These are phyloP conservation scores for Onychomys leucogaster DNA, from an alignment of 2,797 vertebrate species.

Conservation along the genomic window DNA sequence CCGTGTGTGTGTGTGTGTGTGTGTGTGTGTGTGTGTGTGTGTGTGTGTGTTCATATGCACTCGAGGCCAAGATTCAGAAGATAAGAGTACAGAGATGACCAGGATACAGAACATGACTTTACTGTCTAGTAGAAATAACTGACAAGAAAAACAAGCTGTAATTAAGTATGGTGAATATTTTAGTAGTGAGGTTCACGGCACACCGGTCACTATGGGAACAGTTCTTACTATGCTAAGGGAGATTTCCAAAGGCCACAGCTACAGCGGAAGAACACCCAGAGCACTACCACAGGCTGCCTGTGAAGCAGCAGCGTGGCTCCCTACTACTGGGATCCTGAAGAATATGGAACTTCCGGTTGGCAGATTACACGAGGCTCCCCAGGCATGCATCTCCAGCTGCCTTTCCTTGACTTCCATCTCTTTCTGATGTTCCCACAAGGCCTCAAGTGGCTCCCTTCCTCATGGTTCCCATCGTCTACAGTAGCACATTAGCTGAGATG, in stretches of 20 bases:
- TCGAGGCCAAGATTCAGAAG: neutral
- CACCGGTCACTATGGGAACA: neutral
- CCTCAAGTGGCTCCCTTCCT: neutral
- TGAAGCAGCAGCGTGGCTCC: neutral
- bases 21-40: neutral
- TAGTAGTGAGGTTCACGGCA: neutral
- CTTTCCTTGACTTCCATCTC: neutral
- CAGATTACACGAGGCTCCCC: neutral
- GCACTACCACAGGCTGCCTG: neutral
- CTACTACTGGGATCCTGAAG: neutral
- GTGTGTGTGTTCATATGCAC: rapidly evolving
- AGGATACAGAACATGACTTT: neutral
- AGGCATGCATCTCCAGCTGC: neutral
- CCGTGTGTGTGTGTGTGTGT: neutral
- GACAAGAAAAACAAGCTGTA: neutral
- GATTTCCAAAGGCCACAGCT: neutral
- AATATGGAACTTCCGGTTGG: neutral
- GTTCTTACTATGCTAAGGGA: neutral
- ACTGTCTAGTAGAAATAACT: neutral
- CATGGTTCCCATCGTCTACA: neutral
- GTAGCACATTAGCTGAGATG: neutral
- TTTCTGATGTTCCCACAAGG: neutral
- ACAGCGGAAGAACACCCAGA: neutral
- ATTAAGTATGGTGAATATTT: neutral
- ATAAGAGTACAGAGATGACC: neutral